Base-by-base conservation (phyloP, 2,888 invertebrate genomes). In the Drosophila maculinotata region DNA sequence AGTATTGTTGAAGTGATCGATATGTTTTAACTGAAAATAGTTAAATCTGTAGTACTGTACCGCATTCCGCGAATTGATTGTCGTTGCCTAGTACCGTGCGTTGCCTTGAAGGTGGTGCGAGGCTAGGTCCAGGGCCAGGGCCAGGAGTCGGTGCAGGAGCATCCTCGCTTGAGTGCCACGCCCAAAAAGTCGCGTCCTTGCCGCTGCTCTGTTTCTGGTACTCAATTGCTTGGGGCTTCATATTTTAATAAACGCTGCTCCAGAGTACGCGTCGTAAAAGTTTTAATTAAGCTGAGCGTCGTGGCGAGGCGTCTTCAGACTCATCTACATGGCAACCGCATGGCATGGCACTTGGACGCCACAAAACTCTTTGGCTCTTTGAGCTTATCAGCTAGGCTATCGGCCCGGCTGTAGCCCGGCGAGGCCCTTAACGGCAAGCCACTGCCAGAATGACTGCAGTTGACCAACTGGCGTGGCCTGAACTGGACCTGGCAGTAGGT, bases 171-270 rank as follows among this genome's bases (percentile, higher is more conserved):
- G 38, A 49, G 39, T 60, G 60, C 51, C 76, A 64, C 67, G 38
- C 72, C 58, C 48, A 8, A 23, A 41, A 33, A 0, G 15, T 25
- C 25, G 20, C 44, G 23, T 31, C 30, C 31, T n/a, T 44, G 4
- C 36, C 38, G 4, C 7, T 14, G 25, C 44, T 17, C 15, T 33
- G 23, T 14, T 14, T 20, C 14, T 54, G 33, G 12, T 35, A 42
- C 28, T 66, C 67, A 63, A 67, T 36, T 48, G 71, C 80, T 68
- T 20, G 23, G 58, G 67, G 87, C 79, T 68, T 74, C 60, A 76
- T 66, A 73, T 87, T 82, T 87, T 84, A 84, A 81, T 81, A 81
- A 87, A 76, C 75, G 81, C 57, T 48, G 66, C 66, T 73, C 38
- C 38, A 66, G 64, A 64, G 79, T 42, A 38, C 64, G 70, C 39